These are phyloP conservation scores for Orbicella faveolata DNA, from an alignment of 64 coral and sea anemone genomes.

Conservation along the genomic window DNA sequence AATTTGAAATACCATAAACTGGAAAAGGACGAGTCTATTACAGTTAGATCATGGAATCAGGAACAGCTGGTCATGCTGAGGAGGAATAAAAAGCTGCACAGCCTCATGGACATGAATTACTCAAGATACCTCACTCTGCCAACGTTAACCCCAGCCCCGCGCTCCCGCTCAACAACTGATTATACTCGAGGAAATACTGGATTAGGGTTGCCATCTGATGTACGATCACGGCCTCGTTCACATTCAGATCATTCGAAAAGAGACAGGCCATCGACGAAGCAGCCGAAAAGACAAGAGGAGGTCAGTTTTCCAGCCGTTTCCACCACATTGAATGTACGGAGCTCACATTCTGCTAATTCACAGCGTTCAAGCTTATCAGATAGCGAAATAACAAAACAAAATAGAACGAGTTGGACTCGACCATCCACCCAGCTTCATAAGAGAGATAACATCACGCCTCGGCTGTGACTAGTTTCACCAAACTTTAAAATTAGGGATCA, in stretches of 20 bases:
- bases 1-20: not conserved
- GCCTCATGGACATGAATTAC: not conserved
- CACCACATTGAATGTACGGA: not conserved
- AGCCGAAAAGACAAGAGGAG: not conserved
- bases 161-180: not conserved
- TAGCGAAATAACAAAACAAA: not conserved
- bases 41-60: not conserved
- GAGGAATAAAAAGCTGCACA: slow-evolving; percentile 7
- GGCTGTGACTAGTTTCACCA: not conserved
- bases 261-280: not conserved
- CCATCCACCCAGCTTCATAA: not conserved
- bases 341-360: not conserved
- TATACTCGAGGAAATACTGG: not conserved
- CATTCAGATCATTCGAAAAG: not conserved
- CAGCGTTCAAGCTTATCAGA: not conserved
- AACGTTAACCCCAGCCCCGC: not conserved
- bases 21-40: not conserved
- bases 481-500: not conserved
- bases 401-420: not conserved
- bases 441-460: not conserved
- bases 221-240: not conserved
- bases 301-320: not conserved
- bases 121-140: not conserved
- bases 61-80: slow-evolving; percentile 24
- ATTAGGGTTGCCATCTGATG: not conserved